Evolutionary conservation across 2,113 vertebrate species (phyloP), one percentile per base, ranked within the genome.

Genomic region (Tapirus terrestris): DNA sequence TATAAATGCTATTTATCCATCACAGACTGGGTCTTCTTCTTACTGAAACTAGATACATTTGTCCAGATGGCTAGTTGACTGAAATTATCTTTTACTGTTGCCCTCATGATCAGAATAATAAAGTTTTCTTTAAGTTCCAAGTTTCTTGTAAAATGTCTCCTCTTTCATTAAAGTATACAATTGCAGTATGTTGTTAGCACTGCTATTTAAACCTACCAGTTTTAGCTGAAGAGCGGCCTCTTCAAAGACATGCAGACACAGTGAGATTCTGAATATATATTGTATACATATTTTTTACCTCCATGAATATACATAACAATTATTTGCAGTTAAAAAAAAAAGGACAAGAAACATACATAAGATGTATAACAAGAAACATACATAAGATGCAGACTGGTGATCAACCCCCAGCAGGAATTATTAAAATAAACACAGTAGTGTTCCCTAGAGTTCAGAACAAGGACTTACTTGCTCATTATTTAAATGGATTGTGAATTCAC

Each of bases 181-280:
- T 43, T 68, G 2, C 3, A 75, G 0, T 31, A 20, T 86, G 3
- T 65, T 73, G 16, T 86, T 65, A 87, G 53, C 23, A 43, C 16
- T 53, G 5, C 9, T 82, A 39, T 92, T 89, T 67, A 90, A 70
- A 87, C 80, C 33, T 97, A 90, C 89, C 75, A 83, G 17, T 27
- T 80, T 16, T 83, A 31, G 12, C 11, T 29, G 72, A 91, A 10
- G 7, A 87, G 33, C 73, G 4, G 1, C 3, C n/a, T 86, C 85
- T 67, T 91, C 56, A 91, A 88, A 87, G 36, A 67, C 7, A 53
- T 5, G 6, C 36, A 90, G n/a, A 60, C 18, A 76, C 6, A 73
- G 21, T 33, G 12, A 76, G 20, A 73, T 86, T 89, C 43, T 90
- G 67, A 76, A n/a, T 82, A 58, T 86, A 67, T 63, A 18, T 21